A percentile compares a stretch with the other conserved stretches of the same genome.
Conservation (phyloP, 2,797 vertebrate species). For the Gobio occitaniae region DNA sequence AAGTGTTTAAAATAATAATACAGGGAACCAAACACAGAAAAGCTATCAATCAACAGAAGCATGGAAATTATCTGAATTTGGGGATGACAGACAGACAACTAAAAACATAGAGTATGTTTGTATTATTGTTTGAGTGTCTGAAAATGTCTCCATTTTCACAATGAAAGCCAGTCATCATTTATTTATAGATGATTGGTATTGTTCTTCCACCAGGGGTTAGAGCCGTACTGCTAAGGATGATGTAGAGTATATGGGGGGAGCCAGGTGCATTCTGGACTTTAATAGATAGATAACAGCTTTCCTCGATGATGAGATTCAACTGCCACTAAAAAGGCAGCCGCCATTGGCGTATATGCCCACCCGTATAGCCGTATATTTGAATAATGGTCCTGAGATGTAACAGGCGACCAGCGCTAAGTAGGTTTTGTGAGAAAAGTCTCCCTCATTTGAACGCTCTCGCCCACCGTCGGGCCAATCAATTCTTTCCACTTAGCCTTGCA, state of each 20-base stretch:
- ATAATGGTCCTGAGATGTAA: constrained; percentile 44
- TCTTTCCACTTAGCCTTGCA: constrained; percentile 42
- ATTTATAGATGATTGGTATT: constrained; percentile 15
- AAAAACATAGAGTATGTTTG: not conserved
- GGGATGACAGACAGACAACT: not conserved
- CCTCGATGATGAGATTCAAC: constrained; percentile 39
- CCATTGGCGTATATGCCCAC: constrained; percentile 27
- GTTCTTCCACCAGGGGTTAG: not conserved
- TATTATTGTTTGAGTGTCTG: not conserved
- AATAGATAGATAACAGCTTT: constrained; percentile 44
- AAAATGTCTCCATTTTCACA: constrained; percentile 4
- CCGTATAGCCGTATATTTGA: constrained; percentile 41
- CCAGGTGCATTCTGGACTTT: constrained; percentile 48
- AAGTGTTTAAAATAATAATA: not conserved
- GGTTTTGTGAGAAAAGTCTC: constrained; percentile 42
- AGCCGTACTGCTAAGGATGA: constrained; percentile 28
- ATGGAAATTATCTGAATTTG: not conserved
- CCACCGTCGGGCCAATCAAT: constrained; percentile 34
- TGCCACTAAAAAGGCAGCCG: constrained; percentile 12
- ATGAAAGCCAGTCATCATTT: constrained; percentile 23
- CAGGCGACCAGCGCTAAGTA: constrained; percentile 40
- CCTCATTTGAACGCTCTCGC: constrained; percentile 32
- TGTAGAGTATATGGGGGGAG: constrained; percentile 12
- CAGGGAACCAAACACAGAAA: not conserved
- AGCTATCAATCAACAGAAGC: not conserved